Base-by-base conservation (phyloP, 2,113 vertebrate genomes). In the Cercocebus atys region DNA sequence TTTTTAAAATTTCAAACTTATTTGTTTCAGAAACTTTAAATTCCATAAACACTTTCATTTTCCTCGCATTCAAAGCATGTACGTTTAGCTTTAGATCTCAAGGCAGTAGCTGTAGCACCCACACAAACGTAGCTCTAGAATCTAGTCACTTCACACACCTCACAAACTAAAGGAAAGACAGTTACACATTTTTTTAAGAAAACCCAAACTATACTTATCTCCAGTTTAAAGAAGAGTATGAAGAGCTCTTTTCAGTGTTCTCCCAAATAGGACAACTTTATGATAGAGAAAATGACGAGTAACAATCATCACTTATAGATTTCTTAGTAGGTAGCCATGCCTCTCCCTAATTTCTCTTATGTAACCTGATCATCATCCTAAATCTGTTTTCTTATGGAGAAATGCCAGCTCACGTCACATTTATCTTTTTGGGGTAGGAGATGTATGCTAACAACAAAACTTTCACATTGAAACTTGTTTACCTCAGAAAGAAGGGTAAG, bases 381-480 rank as follows among this genome's bases (percentile, higher is more conserved):
- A 84, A 22, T 52, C 55, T 47, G 18, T 82, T 96, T 88, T n/a
- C 66, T 43, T n/a, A 14, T 11, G 6, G 25, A 8, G 5, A 97
- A 86, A 86, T 80, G 32, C 12, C 83, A 40, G 25, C 14, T 76
- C 10, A 52, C 6, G 22, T 43, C n/a, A 59, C 6, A 3, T 84
- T 55, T 86, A 17, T 61, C 25, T 45, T 55, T 30, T 75, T 55
- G 32, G 8, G 25, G 20, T 38, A 75, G 47, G n/a, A 92, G 3
- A 0, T 43, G 5, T 80, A 45, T 27, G 8, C n/a, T 83, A 68
- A 80, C 35, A 59, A 68, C 55, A 52, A 86, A 90, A 61, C 14
- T 13, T 93, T 45, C 72, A 75, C 35, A 78, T 87, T 22, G 75
- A 75, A 92, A 45, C 50, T 92, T 59, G 40, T 70, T 92, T 57